Evolutionary conservation across 2,888 invertebrate species (phyloP).

Genomic region (Stomorhina lunata): DNA sequence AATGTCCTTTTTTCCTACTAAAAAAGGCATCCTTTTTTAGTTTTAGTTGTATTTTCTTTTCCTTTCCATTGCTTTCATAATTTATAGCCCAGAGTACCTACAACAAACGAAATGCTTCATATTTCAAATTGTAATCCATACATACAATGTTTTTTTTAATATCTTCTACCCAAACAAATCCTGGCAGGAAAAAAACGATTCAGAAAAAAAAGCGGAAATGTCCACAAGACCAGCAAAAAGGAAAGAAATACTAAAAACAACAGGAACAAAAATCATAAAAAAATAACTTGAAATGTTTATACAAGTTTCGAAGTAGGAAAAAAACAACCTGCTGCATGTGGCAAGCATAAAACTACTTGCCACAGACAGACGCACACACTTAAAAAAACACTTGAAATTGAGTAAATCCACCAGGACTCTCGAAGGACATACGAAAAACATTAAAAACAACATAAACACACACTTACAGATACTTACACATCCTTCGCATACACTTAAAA

Average conservation of each 20-base stretch:
- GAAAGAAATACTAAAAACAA: conserved; percentile 30
- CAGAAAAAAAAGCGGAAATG: conserved; percentile 64
- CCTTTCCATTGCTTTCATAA: conserved; percentile 5
- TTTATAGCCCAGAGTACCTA: conserved; percentile 43
- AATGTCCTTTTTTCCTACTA: conserved; percentile 18
- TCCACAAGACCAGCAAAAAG: conserved; percentile 54
- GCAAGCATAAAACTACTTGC: background rate
- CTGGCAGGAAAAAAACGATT: conserved; percentile 16
- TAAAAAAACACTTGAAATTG: conserved; percentile 52
- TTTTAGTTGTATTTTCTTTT: background rate
- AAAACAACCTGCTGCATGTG: conserved; percentile 67
- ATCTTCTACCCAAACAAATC: conserved; percentile 1
- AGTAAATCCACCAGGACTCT: conserved; percentile 56
- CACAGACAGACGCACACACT: conserved; percentile 29
- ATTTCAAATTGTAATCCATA: conserved; percentile 50
- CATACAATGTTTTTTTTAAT: background rate
- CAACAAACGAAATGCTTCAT: conserved; percentile 53
- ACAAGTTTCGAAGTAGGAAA: conserved; percentile 10
- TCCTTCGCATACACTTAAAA: conserved; percentile 22
- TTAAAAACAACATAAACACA: conserved; percentile 3
- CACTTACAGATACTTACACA: background rate
- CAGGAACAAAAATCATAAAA: conserved; percentile 20
- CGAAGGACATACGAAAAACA: conserved; percentile 47
- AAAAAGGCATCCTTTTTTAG: background rate
- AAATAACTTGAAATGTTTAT: conserved; percentile 24